Base-by-base conservation (phyloP, 2,888 invertebrate genomes). In the Drosophila austrosaltans region DNA sequence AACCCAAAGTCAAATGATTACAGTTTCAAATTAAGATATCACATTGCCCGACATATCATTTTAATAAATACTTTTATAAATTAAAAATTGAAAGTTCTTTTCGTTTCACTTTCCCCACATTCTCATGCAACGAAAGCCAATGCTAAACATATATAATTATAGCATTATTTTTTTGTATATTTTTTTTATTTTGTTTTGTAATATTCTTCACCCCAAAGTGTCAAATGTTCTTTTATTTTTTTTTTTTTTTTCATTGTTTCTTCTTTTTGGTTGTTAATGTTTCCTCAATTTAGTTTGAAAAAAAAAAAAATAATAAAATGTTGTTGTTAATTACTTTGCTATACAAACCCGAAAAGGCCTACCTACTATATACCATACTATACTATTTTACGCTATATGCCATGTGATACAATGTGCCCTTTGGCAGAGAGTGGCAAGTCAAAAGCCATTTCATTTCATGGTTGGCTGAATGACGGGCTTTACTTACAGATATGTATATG, bases 371-470 rank as follows among this genome's bases (percentile, higher is more conserved):
- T 16, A 16, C 16, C 0, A 16, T 16, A 16, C 16, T 16, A 16
- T 16, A 28, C 30, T 10, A 53, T 6, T 16, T 8, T 36, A 39
- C 20, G 20, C 54, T 56, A 53, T 48, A 62, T 25, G 48, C 30
- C n/a, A 54, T 54, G 16, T 30, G 30, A 54, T 54, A 57, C 57
- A 57, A 57, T 57, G 57, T 57, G 57, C 57, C 57, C 57, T 57
- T 57, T 57, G 57, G 7, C 59, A 58, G 56, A 58, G 56, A 65
- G 62, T 66, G 64, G 61, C 59, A 70, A 59, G 25, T 36, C 59
- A 53, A 57, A 30, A 53, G 42, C 58, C 66, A 71, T 72, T 71
- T 72, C 56, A 72, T 69, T 77, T 82, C 71, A 82, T 72, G 81
- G 70, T 83, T 74, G 59, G 76, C 30, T 82, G 81, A 48, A 25